These are phyloP conservation scores for Lucinisca nassula DNA, from an alignment of 2,888 invertebrate genomes.

Conservation along the genomic window DNA sequence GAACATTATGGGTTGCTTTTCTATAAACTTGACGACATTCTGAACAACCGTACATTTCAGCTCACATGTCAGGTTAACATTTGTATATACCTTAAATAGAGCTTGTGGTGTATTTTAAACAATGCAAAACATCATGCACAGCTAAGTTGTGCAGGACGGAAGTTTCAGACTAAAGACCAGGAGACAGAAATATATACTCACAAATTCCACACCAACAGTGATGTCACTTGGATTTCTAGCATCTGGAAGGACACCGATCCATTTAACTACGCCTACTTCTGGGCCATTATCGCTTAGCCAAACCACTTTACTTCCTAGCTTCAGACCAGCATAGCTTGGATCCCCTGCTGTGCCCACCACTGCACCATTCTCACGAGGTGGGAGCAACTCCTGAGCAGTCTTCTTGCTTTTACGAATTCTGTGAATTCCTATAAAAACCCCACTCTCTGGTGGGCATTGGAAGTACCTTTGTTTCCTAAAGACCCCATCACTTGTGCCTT, in stretches of 20 bases:
- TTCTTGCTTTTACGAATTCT: slow-evolving; percentile 73
- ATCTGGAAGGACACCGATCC: slow-evolving; percentile 89
- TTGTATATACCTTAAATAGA: too few species aligned
- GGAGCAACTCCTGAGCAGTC: slow-evolving; percentile 40
- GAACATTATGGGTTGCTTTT: too few species aligned
- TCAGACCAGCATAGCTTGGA: slow-evolving; percentile 44
- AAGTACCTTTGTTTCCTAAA: slow-evolving; percentile 77
- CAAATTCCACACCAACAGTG: slow-evolving; percentile 90
- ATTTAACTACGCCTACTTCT: slow-evolving; percentile 89
- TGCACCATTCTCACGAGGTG: not conserved
- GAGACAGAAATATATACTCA: slow-evolving; percentile 86
- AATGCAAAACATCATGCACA: too few species aligned
- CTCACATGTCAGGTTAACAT: too few species aligned
- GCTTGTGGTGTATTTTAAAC: too few species aligned
- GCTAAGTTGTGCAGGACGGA: too few species aligned
- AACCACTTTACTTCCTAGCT: slow-evolving; percentile 89
- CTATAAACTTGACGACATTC: too few species aligned
- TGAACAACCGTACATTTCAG: too few species aligned
- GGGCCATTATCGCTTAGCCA: slow-evolving; percentile 89
- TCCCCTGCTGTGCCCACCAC: not conserved
- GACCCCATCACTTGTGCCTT: slow-evolving; percentile 78
- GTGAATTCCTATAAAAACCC: slow-evolving; percentile 79
- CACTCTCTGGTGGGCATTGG: slow-evolving; percentile 73
- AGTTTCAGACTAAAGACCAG: not conserved
- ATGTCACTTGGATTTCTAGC: slow-evolving; percentile 86